Evolutionary conservation across 2,888 invertebrate genomes (phyloP).

Genomic region (Amorpha juglandis): DNA sequence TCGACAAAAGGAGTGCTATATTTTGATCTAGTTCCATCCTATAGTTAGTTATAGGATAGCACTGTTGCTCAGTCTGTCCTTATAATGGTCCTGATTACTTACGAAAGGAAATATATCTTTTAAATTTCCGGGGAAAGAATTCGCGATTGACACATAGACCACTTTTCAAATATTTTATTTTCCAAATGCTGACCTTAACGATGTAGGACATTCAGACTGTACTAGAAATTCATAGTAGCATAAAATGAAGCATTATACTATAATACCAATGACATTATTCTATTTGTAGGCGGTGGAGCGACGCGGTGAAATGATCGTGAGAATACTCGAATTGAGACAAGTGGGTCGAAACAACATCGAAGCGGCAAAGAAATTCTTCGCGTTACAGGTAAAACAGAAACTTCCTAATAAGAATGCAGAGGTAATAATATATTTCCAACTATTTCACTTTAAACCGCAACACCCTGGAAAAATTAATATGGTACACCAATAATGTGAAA

Average conservation of each 20-base stretch:
- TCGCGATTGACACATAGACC: too few relatives aligned
- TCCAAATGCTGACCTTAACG: too few relatives aligned
- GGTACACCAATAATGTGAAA: constrained; percentile 1
- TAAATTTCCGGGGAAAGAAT: too few relatives aligned
- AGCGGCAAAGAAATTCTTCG: constrained; percentile 93
- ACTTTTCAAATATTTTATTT: too few relatives aligned
- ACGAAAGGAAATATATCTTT: too few relatives aligned
- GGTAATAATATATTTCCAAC: neutral
- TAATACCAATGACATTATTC: constrained; percentile 25
- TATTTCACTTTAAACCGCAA: neutral
- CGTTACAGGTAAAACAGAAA: constrained; percentile 86
- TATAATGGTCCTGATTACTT: too few relatives aligned
- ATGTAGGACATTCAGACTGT: neutral
- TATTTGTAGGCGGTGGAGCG: constrained; percentile 90
- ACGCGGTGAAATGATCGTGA: constrained; percentile 97
- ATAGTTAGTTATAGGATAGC: too few relatives aligned
- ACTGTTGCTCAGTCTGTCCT: too few relatives aligned
- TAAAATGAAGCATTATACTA: neutral
- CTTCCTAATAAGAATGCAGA: neutral
- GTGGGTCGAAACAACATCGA: constrained; percentile 94
- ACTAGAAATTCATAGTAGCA: neutral
- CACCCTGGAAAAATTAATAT: neutral
- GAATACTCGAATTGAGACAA: constrained; percentile 94
- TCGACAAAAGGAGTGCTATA: too few relatives aligned
- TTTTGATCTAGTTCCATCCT: too few relatives aligned